A percentile compares a stretch with the other conserved stretches of the same genome.
These are phyloP conservation scores for Lordiphosa mommai DNA, from an alignment of 1,140 invertebrate genomes.

Conservation along the genomic window DNA sequence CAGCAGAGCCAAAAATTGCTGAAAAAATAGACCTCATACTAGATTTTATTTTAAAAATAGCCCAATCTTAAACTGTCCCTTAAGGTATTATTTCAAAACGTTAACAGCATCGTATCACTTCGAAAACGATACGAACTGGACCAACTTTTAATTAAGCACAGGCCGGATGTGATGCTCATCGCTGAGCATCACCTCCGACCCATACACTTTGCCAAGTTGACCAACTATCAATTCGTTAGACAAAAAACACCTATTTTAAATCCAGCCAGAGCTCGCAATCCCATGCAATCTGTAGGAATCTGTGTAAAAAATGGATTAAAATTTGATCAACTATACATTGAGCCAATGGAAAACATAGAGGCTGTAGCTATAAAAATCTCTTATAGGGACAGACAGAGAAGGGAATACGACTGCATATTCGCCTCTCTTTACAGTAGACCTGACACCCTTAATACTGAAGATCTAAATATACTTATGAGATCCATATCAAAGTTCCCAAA, in stretches of 20 bases:
- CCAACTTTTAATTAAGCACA: background rate
- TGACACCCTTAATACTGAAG: background rate
- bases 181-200: conserved; percentile 1
- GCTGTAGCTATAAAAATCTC: background rate
- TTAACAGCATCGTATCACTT: background rate
- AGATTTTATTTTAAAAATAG: background rate
- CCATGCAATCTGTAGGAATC: conserved; percentile 2
- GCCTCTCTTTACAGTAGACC: conserved; percentile 7
- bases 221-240: conserved; percentile 7
- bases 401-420: background rate
- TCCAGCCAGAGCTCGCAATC: background rate
- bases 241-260: conserved; percentile 8
- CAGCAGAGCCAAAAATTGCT: too few relatives aligned
- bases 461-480: background rate
- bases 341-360: background rate
- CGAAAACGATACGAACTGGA: background rate
- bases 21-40: background rate
- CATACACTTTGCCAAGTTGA: background rate
- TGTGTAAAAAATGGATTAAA: conserved; percentile 5
- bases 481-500: background rate
- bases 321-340: background rate
- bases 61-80: background rate
- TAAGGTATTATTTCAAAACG: background rate
- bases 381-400: background rate
- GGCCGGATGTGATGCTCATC: conserved; percentile 8